phyloP scores from a whole-genome alignment of 2,113 vertebrate species.

The Ameiurus melas region DNA sequence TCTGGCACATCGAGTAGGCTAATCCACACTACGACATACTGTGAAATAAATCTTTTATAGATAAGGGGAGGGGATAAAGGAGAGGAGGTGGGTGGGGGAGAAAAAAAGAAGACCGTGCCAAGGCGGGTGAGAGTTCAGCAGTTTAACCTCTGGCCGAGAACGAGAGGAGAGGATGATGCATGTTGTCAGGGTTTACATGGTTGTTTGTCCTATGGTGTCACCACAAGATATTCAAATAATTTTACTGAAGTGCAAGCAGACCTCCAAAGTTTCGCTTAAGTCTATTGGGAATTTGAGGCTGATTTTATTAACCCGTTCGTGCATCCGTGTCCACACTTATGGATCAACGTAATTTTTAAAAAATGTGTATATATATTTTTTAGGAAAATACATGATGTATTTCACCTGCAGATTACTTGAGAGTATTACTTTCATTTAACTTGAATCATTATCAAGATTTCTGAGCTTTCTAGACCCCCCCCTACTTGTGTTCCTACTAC shows the following conservation, averaged over 20 bases:
- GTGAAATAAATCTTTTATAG: conserved; percentile 85
- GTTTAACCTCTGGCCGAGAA: conserved; percentile 92
- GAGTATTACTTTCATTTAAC: too few species aligned
- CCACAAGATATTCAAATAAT: neutral
- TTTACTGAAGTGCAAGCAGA: neutral
- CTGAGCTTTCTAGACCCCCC: too few species aligned
- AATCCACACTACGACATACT: conserved; percentile 86
- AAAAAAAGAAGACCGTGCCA: conserved; percentile 67
- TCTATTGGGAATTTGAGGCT: neutral
- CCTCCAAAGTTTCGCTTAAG: neutral
- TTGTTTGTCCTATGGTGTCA: conserved; percentile 73
- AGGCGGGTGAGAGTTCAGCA: conserved; percentile 90
- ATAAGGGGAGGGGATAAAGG: conserved; percentile 66
- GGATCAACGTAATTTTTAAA: neutral
- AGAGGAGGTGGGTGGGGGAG: conserved; percentile 32
- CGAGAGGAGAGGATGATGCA: conserved; percentile 63
- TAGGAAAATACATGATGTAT: neutral
- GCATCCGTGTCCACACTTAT: neutral
- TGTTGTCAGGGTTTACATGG: conserved; percentile 68
- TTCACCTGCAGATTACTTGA: too few species aligned
- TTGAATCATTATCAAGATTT: too few species aligned
- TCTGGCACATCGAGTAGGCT: conserved; percentile 78
- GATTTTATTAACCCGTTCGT: neutral
- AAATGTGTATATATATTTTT: too few species aligned
- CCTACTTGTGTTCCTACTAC: too few species aligned